A percentile compares a stretch with the other conserved stretches of the same genome.
These are phyloP conservation scores for Xestoiulus laeticollis DNA, from an alignment of 2,888 invertebrate species.

Conservation along the genomic window DNA sequence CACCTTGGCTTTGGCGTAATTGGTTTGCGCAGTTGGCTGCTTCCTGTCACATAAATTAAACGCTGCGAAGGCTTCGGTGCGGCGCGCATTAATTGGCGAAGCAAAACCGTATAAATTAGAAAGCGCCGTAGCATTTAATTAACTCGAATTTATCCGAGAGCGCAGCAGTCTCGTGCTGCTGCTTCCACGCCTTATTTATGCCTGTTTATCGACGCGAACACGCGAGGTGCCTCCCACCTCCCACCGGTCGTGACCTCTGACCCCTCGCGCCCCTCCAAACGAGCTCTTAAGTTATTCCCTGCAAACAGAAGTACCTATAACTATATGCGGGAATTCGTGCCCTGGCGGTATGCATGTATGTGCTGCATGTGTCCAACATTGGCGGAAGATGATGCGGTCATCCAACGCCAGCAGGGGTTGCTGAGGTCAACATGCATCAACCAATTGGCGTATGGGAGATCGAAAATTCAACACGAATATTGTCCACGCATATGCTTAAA, in stretches of 20 bases:
- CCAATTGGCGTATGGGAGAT: no score
- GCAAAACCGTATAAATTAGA: conserved; percentile 37
- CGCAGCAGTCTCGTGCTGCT: conserved; percentile 30
- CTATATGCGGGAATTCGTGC: no score
- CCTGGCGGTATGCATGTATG: no score
- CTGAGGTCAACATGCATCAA: background rate
- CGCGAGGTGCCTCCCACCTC: background rate
- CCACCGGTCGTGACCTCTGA: background rate
- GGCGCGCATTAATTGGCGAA: conserved; percentile 30
- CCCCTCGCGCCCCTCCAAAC: background rate
- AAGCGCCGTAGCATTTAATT: conserved; percentile 33
- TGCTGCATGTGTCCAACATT: background rate
- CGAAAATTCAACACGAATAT: no score
- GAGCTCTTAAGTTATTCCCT: no score
- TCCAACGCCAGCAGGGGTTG: background rate
- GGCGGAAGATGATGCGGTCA: background rate
- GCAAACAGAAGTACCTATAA: no score
- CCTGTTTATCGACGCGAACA: conserved; percentile 11
- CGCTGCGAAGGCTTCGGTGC: conserved; percentile 31
- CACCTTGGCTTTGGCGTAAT: conserved; percentile 22
- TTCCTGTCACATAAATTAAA: conserved; percentile 37
- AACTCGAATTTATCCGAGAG: conserved; percentile 18
- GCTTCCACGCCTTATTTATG: background rate
- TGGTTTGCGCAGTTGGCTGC: conserved; percentile 37
- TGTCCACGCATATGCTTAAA: background rate